Percentiles rank a stretch among this genome's conserved stretches.
Evolutionary conservation across 2,113 vertebrate species (phyloP).

Genomic region (Pampusana beccarii): DNA sequence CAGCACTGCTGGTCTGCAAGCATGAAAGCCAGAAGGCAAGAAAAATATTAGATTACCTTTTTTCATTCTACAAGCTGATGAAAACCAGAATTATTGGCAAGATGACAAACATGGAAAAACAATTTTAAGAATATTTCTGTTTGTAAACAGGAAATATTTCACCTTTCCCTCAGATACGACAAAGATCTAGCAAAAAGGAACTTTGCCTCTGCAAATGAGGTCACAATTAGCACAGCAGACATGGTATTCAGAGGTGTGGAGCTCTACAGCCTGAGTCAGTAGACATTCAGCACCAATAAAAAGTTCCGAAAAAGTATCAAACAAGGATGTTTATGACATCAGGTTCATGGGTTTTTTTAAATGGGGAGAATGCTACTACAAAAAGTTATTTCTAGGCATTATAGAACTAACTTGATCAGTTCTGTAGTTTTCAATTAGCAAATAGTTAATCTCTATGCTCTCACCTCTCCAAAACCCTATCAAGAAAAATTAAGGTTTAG

Average conservation of each 20-base stretch:
- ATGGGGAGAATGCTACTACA: not conserved
- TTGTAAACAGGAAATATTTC: not conserved
- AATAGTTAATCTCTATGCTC: not conserved
- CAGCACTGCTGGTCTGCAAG: not conserved
- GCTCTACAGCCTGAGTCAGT: not conserved
- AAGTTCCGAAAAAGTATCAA: not conserved
- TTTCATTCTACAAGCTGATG: not conserved
- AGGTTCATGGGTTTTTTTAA: not conserved
- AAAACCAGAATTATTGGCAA: not conserved
- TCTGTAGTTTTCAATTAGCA: not conserved
- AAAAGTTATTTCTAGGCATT: not conserved
- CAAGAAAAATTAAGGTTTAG: not conserved
- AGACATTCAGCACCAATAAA: not conserved
- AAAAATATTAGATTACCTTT: not conserved
- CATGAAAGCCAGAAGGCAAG: not conserved
- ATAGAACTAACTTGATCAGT: not conserved
- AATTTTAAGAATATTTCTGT: not conserved
- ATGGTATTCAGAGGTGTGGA: not conserved
- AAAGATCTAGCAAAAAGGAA: not conserved
- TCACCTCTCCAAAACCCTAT: fast-evolving
- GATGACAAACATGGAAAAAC: not conserved
- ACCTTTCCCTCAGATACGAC: not conserved
- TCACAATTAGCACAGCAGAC: not conserved
- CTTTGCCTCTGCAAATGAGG: not conserved
- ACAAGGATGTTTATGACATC: not conserved